Conservation (phyloP, 2,888 invertebrate species). For the Nephrotoma flavescens region DNA sequence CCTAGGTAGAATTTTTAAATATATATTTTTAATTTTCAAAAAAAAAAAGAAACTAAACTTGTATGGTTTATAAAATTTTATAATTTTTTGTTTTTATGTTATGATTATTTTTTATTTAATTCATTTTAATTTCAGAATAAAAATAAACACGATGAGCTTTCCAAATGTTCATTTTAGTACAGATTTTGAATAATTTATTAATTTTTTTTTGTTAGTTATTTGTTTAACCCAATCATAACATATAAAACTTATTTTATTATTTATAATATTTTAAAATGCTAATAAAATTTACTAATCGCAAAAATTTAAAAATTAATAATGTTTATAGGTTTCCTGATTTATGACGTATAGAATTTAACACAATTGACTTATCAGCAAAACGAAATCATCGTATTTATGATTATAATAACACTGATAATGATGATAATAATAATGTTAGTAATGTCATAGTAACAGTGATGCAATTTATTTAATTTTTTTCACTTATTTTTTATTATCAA, state of each 20-base stretch:
- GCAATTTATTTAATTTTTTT: not conserved
- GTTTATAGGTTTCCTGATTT: conserved; percentile 57
- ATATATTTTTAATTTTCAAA: not conserved
- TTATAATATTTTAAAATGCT: not conserved
- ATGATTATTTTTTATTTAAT: not conserved
- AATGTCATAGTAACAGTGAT: not conserved
- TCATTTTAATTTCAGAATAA: conserved; percentile 3
- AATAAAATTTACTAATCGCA: not conserved
- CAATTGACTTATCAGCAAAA: conserved; percentile 9
- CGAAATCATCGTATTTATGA: not conserved
- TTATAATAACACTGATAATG: not conserved
- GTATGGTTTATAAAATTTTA: not conserved
- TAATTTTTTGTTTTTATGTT: not conserved
- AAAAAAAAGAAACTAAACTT: not conserved
- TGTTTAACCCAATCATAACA: not conserved
- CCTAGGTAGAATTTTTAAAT: no score
- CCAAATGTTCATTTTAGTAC: not conserved
- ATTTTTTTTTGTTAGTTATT: not conserved
- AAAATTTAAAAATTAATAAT: not conserved
- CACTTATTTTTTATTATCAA: not conserved
- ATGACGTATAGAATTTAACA: conserved; percentile 49
- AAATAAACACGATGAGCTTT: conserved; percentile 1
- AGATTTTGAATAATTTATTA: not conserved
- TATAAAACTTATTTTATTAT: not conserved
- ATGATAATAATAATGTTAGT: not conserved